Evolutionary conservation across 2,797 vertebrate genomes (phyloP).

Genomic region (Cyprinella venusta): DNA sequence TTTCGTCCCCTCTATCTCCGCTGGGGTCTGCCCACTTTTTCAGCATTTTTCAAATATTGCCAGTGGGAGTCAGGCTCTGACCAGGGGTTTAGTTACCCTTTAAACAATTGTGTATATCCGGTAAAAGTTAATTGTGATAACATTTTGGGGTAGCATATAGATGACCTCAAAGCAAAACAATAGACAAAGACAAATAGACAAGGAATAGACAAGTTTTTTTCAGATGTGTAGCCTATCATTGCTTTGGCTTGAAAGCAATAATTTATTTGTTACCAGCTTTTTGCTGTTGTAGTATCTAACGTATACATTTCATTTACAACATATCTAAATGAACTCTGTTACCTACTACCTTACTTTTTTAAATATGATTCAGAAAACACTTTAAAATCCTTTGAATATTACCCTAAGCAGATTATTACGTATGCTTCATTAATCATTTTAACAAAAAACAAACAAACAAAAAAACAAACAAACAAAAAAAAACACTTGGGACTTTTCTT

Average conservation of each 20-base stretch:
- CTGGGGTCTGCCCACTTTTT: no score
- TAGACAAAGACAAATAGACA: no score
- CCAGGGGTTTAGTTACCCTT: no score
- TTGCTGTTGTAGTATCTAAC: neutral
- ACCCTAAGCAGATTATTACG: slow-evolving; percentile 44
- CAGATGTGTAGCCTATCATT: slow-evolving; percentile 13
- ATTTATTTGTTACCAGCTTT: neutral
- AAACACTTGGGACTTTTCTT: slow-evolving; percentile 3
- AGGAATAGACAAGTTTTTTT: neutral
- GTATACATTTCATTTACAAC: neutral
- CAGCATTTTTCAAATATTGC: no score
- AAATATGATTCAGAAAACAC: slow-evolving; percentile 69
- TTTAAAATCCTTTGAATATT: slow-evolving; percentile 65
- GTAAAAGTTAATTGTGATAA: neutral
- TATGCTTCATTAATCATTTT: neutral
- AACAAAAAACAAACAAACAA: neutral
- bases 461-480: neutral
- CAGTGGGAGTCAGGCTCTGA: no score
- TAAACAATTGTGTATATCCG: neutral
- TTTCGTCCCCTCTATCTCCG: no score
- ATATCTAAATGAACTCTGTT: slow-evolving; percentile 54
- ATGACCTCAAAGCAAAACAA: neutral
- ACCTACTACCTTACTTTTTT: slow-evolving; percentile 54
- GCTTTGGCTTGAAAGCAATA: neutral
- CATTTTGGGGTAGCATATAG: neutral